phyloP scores from a whole-genome alignment of 2,888 invertebrate species.

The Oligia fasciuncula region DNA sequence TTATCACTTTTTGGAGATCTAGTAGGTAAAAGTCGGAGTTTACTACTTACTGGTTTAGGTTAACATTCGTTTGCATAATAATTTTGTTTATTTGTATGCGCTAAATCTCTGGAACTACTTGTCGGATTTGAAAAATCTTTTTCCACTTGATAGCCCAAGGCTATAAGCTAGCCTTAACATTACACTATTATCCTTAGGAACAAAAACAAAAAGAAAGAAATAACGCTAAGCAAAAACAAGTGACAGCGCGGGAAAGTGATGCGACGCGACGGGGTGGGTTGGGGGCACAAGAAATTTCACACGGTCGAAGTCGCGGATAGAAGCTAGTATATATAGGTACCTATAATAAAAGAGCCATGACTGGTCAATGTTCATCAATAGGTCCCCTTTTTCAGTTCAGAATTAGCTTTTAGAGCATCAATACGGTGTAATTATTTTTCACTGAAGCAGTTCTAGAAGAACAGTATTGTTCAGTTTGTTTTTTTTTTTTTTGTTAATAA shows the following conservation, averaged over 20 bases:
- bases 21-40: background rate
- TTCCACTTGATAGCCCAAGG: background rate
- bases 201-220: background rate
- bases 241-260: background rate
- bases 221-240: background rate
- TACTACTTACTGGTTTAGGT: background rate
- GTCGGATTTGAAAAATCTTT: background rate
- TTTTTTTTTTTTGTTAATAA: background rate
- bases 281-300: background rate
- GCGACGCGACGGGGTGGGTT: background rate
- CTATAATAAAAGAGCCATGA: background rate
- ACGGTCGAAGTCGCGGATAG: no score
- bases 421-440: background rate
- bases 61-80: background rate
- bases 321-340: background rate
- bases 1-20: background rate
- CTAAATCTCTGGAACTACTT: background rate
- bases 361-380: background rate
- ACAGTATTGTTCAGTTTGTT: background rate
- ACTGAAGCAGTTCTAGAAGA: background rate
- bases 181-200: background rate
- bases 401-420: background rate
- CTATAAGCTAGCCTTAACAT: background rate
- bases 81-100: background rate
- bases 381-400: no score